Conservation (phyloP, 30 jellyfish, hydroid and myxozoan genomes). For the Cassiopea andromeda region DNA sequence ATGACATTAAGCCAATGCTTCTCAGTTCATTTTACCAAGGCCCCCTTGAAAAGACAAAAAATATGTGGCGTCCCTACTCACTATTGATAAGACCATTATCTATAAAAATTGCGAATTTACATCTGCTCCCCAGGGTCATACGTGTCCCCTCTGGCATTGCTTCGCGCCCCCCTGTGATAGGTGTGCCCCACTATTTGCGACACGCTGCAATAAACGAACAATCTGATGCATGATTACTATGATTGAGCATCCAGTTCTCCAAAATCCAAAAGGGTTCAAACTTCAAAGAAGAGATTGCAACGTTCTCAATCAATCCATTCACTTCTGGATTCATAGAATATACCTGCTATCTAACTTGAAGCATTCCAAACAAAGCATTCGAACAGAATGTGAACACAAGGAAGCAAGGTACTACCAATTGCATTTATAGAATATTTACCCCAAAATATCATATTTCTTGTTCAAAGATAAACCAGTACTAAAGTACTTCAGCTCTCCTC, state of each 20-base stretch:
- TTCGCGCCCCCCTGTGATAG: too few species aligned
- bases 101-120: too few species aligned
- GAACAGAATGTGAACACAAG: neutral
- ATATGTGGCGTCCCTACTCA: too few species aligned
- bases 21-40: too few species aligned
- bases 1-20: neutral
- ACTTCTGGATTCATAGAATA: neutral
- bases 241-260: neutral
- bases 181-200: too few species aligned
- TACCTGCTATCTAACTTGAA: neutral
- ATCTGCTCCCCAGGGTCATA: too few species aligned
- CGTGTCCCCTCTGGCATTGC: too few species aligned
- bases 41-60: too few species aligned
- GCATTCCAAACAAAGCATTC: neutral
- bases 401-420: too few species aligned
- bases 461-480: constrained; percentile 71
- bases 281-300: neutral
- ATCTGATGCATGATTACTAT: too few species aligned
- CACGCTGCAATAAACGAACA: too few species aligned
- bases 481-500: constrained; percentile 87
- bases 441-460: constrained; percentile 64
- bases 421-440: constrained; percentile 53
- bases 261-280: neutral
- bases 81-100: too few species aligned
- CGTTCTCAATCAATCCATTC: neutral